Evolutionary conservation across 2,113 vertebrate genomes (phyloP), one percentile per base, ranked within the genome.

Genomic region (Amazona guildingii): DNA sequence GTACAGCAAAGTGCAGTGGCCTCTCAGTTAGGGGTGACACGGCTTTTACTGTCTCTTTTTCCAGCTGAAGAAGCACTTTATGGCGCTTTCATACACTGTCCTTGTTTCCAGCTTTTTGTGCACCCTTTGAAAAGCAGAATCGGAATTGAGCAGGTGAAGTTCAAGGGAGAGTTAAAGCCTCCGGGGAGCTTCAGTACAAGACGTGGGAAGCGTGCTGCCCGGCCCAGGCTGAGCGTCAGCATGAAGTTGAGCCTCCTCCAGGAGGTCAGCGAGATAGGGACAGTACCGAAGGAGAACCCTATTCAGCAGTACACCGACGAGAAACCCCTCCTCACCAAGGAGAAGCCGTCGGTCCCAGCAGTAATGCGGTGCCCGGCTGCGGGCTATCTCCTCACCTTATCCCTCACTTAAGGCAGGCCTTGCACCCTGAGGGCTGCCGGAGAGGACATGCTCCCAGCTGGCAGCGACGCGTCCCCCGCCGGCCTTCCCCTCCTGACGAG

Each of bases 301-400:
- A 2, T 4, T 9, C 35, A 20, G 52, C 8, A 3, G 17, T 2
- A 7, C n/a, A 2, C 4, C 11, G 37, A 67, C 33, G 23, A 55
- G 73, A 63, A 69, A 27, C 4, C 6, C 24, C 63, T 48, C 27
- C 44, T 24, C 59, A 3, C 0, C 29, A 7, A 1, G 35, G 57
- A 35, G 59, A 14, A 20, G 20, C 13, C 3, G 31, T 3, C 17
- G 11, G 13, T 18, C 24, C 8, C 55, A 5, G 8, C 44, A 13
- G 80, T 1, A 6, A 61, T 0, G 55, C 62, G 2, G 83, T 12
- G 31, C 23, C 51, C 5, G 13, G 17, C 83, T 15, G 12, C 1
- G 49, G n/a, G 46, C 6, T 20, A 1, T 3, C 23, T 12, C 31
- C 62, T 29, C 46, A 13, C 17, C 5, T n/a, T 0, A 9, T 35